phyloP scores from a whole-genome alignment of 2,888 invertebrate genomes.

The Kuschelorhynchus macadamiae region DNA sequence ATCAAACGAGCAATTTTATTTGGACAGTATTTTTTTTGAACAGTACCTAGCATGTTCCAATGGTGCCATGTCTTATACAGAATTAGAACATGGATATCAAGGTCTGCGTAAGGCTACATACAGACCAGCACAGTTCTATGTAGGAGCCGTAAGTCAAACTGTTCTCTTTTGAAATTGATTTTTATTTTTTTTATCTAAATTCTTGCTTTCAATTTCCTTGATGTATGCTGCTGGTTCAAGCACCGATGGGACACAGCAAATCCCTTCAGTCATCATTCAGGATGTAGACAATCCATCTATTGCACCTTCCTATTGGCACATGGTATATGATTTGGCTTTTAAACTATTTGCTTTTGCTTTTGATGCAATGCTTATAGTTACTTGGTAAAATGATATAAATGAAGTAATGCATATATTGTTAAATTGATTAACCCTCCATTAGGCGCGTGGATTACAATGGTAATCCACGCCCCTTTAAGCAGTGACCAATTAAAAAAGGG shows the following conservation, averaged over 20 bases:
- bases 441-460: no score
- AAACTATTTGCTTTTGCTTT: conserved; percentile 19
- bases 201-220: conserved; percentile 17
- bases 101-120: conserved; percentile 80
- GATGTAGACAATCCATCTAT: conserved; percentile 62
- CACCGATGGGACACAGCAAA: conserved; percentile 35
- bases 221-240: conserved; percentile 52
- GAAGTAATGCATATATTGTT: no score
- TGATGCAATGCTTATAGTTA: not conserved
- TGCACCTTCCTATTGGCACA: conserved; percentile 58
- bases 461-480: no score
- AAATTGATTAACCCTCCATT: no score
- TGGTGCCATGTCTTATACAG: conserved; percentile 87
- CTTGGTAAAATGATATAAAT: not conserved
- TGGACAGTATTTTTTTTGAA: no score
- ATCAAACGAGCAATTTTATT: no score
- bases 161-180: conserved; percentile 30
- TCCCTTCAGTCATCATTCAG: conserved; percentile 63
- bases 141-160: conserved; percentile 76
- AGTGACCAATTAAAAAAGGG: no score
- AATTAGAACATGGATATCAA: conserved; percentile 94
- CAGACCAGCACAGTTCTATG: conserved; percentile 78
- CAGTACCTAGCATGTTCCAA: conserved; percentile 52
- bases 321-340: conserved; percentile 54
- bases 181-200: conserved; percentile 44